Base-by-base conservation (phyloP, 53 echinoderm and acorn worm species). In the Astropecten irregularis region DNA sequence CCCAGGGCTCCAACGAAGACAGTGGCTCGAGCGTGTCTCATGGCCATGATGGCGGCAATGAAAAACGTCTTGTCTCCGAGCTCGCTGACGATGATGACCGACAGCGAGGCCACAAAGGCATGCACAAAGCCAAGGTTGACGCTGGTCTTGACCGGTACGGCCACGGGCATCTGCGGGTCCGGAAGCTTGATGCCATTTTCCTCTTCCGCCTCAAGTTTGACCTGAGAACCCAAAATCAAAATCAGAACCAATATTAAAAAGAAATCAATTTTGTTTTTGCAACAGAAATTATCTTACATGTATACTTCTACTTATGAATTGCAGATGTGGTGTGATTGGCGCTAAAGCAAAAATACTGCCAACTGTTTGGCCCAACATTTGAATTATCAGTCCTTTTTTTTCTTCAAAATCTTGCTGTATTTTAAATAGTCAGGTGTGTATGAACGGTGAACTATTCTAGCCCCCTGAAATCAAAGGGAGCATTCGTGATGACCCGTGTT, bases 1-100 rank as follows among this genome's bases (percentile, higher is more conserved):
- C 85, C 70, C 53, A 99, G 55, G 5, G 99, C 99, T 30, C 90
- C 99, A 38, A 81, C 49, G 59, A 99, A 99, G 52, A 99, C 88
- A 6, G 99, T 99, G 38, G 95, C 20, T 52, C 99, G 85, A 15
- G 90, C 49, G 65, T 99, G 95, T 35, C 99, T 82, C 99, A 99
- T 99, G 18, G 99, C 99, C 99, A 99, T 99, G 51, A 99, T 99
- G 32, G 99, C 99, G 37, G 99, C 99, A 28, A 94, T 94, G 58
- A 99, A 99, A 82, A 99, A 99, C 2, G 99, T 94, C 73, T 95
- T 99, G 54, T 94, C 94, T 14, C 94, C 99, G 1, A 99, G 85
- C 86, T 99, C 99, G 35, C 94, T 94, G 84, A 99, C 99, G 31
- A 99, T 99, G 81, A 99, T 99, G 8, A 99, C 94, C 0, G 99